phyloP scores from a whole-genome alignment of 2,888 invertebrate species.

The Agrochola macilenta region DNA sequence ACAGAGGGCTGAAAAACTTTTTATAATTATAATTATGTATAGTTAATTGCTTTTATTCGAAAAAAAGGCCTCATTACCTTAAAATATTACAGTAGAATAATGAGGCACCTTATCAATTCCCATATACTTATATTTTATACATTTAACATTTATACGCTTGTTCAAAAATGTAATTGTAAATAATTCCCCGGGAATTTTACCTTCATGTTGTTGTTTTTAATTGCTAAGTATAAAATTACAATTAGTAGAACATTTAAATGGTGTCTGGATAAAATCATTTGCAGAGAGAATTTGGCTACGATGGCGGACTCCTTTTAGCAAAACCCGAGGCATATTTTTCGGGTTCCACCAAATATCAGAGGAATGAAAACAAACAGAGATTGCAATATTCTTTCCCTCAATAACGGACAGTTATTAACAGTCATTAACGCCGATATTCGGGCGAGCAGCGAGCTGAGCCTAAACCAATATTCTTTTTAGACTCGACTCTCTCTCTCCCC shows the following conservation, averaged over 20 bases:
- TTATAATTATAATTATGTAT: background rate
- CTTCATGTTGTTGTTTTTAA: conserved; percentile 22
- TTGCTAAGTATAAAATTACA: conserved; percentile 13
- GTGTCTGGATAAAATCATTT: conserved; percentile 33
- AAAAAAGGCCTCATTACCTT: conserved; percentile 21
- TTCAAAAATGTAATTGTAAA: conserved; percentile 38
- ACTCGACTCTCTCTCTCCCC: background rate
- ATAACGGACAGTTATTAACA: conserved; percentile 57
- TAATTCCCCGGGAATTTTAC: conserved; percentile 9
- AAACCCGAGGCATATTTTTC: conserved; percentile 23
- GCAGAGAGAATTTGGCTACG: conserved; percentile 4
- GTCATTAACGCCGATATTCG: conserved; percentile 51
- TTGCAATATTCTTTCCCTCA: conserved; percentile 56
- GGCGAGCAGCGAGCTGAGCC: conserved; percentile 28
- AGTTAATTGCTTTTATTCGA: background rate
- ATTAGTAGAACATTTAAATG: conserved; percentile 30
- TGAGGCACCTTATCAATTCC: conserved; percentile 26
- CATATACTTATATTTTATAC: conserved; percentile 8
- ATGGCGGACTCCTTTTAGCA: conserved; percentile 23
- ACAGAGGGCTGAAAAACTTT: background rate
- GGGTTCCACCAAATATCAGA: conserved; percentile 26
- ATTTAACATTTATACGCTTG: conserved; percentile 1
- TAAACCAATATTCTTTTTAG: conserved; percentile 51
- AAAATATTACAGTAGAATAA: conserved; percentile 19
- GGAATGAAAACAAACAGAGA: conserved; percentile 48